Evolutionary conservation across 2,888 invertebrate species (phyloP).

Genomic region (Polietes domitor): DNA sequence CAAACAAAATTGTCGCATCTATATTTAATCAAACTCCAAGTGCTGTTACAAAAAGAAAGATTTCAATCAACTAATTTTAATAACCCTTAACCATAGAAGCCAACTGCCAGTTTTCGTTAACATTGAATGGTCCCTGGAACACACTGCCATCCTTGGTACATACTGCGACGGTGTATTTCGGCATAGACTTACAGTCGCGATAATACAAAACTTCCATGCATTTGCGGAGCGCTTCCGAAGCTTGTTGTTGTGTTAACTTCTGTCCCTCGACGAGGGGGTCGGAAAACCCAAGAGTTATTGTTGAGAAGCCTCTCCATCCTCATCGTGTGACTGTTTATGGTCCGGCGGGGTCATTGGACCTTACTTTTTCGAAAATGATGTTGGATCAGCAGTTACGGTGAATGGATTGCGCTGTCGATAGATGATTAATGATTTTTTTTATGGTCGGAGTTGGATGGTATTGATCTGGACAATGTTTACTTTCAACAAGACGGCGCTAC

Average conservation of each 20-base stretch:
- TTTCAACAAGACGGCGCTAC: no score
- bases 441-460: no score
- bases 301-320: no score
- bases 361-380: no score
- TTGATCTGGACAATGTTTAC: no score
- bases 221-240: constrained; percentile 85
- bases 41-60: constrained; percentile 8
- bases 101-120: constrained; percentile 91
- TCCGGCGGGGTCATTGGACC: no score
- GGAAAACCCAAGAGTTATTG: no score
- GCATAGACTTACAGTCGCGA: constrained; percentile 93
- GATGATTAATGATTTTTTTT: no score
- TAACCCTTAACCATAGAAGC: constrained; percentile 85
- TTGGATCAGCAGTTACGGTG: no score
- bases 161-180: constrained; percentile 86
- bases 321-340: no score
- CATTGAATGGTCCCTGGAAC: constrained; percentile 87
- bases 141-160: constrained; percentile 85
- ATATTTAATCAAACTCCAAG: constrained; percentile 31
- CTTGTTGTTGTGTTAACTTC: constrained; percentile 82
- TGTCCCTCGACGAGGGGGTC: constrained; percentile 82
- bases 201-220: constrained; percentile 95
- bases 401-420: no score
- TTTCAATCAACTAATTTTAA: constrained; percentile 67
- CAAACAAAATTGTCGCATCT: no score